Evolutionary conservation across 1,140 invertebrate species (phyloP).

Genomic region (Lepidurus packardi): DNA sequence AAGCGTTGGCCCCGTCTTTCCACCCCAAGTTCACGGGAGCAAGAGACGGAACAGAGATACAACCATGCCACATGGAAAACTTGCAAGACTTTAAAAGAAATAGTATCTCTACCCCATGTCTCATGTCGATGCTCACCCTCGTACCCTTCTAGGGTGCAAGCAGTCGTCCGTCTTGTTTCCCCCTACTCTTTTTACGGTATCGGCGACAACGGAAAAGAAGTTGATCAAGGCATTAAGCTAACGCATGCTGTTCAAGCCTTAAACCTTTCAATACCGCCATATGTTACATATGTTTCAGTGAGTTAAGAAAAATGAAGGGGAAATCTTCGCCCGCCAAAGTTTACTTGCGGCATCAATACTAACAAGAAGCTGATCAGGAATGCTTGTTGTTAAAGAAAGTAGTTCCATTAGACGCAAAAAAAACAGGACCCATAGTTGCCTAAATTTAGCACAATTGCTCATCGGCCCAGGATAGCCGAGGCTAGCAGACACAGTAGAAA

Average conservation of each 20-base stretch:
- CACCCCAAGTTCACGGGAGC: neutral
- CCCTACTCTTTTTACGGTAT: neutral
- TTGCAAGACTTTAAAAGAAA: neutral
- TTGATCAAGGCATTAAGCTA: neutral
- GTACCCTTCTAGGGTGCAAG: neutral
- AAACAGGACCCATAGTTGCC: neutral
- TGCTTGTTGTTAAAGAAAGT: neutral
- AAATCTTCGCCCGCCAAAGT: neutral
- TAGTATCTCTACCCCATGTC: neutral
- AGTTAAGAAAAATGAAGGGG: too few species aligned
- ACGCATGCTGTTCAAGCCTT: neutral
- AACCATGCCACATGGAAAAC: neutral
- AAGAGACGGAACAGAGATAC: neutral
- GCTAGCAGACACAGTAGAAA: neutral
- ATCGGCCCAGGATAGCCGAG: neutral
- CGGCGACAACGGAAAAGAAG: neutral
- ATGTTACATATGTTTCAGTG: too few species aligned
- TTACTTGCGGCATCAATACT: neutral
- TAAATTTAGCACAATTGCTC: constrained; percentile 14
- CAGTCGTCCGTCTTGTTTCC: neutral
- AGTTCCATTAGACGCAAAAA: neutral
- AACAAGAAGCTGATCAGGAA: neutral
- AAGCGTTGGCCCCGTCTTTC: neutral
- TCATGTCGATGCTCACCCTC: neutral
- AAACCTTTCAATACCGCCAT: too few species aligned